Evolutionary conservation across 2,113 vertebrate species (phyloP), one percentile per base, ranked within the genome.

Genomic region (Parus major): DNA sequence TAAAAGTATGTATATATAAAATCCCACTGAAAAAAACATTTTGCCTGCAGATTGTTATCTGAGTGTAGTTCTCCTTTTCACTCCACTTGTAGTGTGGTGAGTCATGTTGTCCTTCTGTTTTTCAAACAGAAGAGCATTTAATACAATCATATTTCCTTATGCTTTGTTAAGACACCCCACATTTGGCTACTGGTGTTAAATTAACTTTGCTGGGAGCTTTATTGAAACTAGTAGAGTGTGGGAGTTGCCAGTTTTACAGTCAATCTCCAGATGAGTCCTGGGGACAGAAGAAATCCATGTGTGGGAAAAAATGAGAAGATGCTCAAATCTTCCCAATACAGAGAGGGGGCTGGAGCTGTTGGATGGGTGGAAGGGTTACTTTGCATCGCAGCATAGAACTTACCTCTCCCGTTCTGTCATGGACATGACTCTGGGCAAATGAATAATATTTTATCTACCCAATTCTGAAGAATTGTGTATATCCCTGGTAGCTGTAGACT

Each of bases 41-140:
- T 33, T 61, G 2, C 23, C 12, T 82, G 71, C 52, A 71, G 50
- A 41, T 56, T n/a, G 2, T 27, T 70, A 7, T 23, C 9, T 7
- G n/a, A 44, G 1, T 22, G 5, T 31, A 33, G 24, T 35, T 44
- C 13, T 65, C 8, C 2, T 72, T 63, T 89, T 72, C 47, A 24
- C 9, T 66, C 11, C 10, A 27, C 12, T 52, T 55, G 8, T 14
- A 63, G 2, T 28, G 4, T 1, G 0, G 5, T 63, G 6, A 35
- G 9, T 63, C 17, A 29, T 24, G 4, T 35, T 56, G 12, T n/a
- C 47, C 20, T 53, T 31, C 28, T 78, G 5, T n/a, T 91, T 82
- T 63, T 19, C 12, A 53, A 68, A 29, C 10, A 36, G 12, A 47
- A 69, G 3, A 10, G 24, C 8, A 1, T 42, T 70, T 31, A 18